Evolutionary conservation across 2,888 invertebrate genomes (phyloP), one percentile per base, ranked within the genome.

Genomic region (Rhorus exstirpatorius): DNA sequence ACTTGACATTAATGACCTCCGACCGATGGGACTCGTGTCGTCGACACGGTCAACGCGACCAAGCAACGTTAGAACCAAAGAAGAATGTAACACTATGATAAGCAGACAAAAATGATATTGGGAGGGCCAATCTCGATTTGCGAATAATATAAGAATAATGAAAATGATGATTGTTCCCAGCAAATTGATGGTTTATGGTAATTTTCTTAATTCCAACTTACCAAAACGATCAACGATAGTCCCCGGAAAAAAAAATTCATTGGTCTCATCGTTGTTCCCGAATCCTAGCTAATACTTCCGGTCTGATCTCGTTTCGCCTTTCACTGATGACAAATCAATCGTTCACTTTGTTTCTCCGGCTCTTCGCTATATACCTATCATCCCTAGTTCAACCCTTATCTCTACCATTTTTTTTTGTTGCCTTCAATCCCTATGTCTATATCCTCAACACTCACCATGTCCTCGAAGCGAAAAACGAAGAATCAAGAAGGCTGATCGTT

Each of bases 171-270:
- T 41, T 72, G 49, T 53, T 35, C 12, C 6, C 38, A 44, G 4
- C 8, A 8, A 14, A 10, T 58, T 21, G 31, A 31, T 21, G 35
- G n/a, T 10, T 49, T 24, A n/a, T n/a, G n/a, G n/a, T n/a, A n/a
- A n/a, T n/a, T n/a, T n/a, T n/a, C n/a, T n/a, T n/a, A n/a, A n/a
- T 38, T 72, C 21, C 7, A 58, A 79, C 85, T 85, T 51, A 85
- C 85, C 83, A 71, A 26, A 17, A 83, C 51, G 55, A 84, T 76
- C 46, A 78, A 63, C 7, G 19, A 53, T 49, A 83, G 58, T 44
- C 60, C 70, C 19, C 53, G 61, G 12, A 46, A 44, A 4, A 35
- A 65, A 31, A 70, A 70, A 44, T 51, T 46, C 14, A n/a, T 10
- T 17, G 46, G 51, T 65, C 17, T 35, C 78, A 79, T 79, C 67